These are phyloP conservation scores for Elysia crispata DNA, from an alignment of 2,888 invertebrate genomes.

Conservation along the genomic window DNA sequence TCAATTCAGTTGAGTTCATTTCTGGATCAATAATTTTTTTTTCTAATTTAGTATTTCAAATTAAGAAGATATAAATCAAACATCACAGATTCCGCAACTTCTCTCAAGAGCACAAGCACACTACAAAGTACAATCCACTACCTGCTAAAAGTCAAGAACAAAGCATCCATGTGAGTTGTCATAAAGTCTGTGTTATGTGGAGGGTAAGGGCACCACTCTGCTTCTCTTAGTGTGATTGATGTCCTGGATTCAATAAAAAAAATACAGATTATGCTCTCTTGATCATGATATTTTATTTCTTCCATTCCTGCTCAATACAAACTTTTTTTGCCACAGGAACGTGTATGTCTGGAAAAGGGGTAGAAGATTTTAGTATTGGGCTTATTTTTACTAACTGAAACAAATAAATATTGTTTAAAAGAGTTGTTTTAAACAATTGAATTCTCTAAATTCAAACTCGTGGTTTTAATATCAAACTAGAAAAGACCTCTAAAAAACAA, in stretches of 20 bases:
- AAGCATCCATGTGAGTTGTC: slow-evolving; percentile 68
- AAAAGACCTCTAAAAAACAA: too few relatives aligned
- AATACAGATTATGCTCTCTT: neutral
- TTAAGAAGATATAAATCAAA: neutral
- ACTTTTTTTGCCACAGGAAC: too few relatives aligned
- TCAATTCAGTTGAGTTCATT: neutral
- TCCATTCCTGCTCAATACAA: too few relatives aligned
- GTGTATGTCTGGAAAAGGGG: too few relatives aligned
- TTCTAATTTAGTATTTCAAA: neutral
- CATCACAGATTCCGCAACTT: too few relatives aligned
- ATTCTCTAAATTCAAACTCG: too few relatives aligned
- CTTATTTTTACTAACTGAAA: too few relatives aligned
- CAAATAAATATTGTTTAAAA: too few relatives aligned
- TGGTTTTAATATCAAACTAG: too few relatives aligned
- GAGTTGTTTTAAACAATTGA: too few relatives aligned
- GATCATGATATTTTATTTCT: too few relatives aligned
- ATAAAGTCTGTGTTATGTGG: slow-evolving; percentile 75
- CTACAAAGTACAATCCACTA: neutral
- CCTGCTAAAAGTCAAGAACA: slow-evolving; percentile 59
- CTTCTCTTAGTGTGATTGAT: slow-evolving; percentile 81
- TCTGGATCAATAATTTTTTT: neutral
- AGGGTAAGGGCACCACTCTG: slow-evolving; percentile 82
- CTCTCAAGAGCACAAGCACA: neutral
- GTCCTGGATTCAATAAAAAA: slow-evolving; percentile 55
- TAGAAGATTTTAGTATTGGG: too few relatives aligned